Percentiles rank a stretch among this genome's conserved stretches.
phyloP scores from a whole-genome alignment of 1,140 invertebrate genomes.

The Asobara japonica region DNA sequence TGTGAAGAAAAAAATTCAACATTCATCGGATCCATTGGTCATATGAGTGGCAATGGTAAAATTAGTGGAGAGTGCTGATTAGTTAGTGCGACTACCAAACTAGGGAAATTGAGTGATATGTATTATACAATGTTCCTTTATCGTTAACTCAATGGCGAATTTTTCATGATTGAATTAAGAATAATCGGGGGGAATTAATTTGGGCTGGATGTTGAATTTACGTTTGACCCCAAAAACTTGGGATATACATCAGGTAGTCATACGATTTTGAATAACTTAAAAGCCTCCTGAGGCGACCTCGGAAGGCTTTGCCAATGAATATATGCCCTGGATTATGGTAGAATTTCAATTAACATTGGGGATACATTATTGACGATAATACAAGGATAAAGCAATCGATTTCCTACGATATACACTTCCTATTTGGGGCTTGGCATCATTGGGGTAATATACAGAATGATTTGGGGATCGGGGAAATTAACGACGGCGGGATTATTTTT shows the following conservation, averaged over 20 bases:
- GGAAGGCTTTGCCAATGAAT: background rate
- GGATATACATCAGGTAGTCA: background rate
- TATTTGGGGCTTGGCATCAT: background rate
- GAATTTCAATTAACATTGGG: background rate
- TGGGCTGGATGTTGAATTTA: background rate
- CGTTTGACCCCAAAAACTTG: background rate
- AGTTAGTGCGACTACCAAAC: background rate
- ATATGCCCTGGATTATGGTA: background rate
- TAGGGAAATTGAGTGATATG: background rate
- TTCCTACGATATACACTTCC: background rate
- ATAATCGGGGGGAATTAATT: background rate
- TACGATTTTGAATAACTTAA: conserved; percentile 4
- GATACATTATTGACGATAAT: background rate
- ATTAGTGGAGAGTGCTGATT: background rate
- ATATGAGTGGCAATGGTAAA: background rate
- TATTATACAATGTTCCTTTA: background rate
- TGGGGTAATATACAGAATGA: background rate
- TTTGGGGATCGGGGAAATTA: background rate
- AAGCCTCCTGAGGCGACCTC: background rate
- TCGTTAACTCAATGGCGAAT: background rate
- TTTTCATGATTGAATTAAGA: conserved; percentile 1
- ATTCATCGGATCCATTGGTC: background rate
- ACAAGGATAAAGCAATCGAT: background rate
- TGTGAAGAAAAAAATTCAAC: background rate
- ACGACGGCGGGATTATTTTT: no score